Conservation (phyloP, 2,113 vertebrate genomes). For the Corydoras sp. region DNA sequence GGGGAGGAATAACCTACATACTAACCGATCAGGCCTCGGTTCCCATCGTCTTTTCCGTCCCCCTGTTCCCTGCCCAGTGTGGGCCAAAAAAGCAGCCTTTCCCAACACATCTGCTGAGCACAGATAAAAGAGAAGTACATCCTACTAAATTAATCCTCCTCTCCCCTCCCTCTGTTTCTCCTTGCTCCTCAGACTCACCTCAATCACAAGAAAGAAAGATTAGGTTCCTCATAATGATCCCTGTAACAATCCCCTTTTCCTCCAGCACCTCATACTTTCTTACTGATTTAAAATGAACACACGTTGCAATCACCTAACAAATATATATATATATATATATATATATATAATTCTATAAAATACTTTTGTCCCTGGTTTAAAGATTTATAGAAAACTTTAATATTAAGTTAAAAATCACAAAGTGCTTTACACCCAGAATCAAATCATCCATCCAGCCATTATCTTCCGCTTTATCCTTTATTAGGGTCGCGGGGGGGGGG, state of each 20-base stretch:
- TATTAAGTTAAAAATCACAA: too few species aligned
- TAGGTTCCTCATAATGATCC: slow-evolving; percentile 24
- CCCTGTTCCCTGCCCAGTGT: slow-evolving; percentile 28
- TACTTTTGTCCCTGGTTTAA: too few species aligned
- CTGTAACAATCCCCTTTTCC: slow-evolving; percentile 28
- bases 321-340: too few species aligned
- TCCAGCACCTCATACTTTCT: slow-evolving; percentile 29
- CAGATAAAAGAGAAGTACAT: slow-evolving; percentile 40
- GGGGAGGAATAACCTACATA: slow-evolving; percentile 54
- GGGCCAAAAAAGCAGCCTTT: slow-evolving; percentile 35
- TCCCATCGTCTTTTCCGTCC: slow-evolving; percentile 14
- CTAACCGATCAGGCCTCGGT: slow-evolving; percentile 37
- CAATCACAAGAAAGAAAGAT: slow-evolving; percentile 22
- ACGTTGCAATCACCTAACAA: too few species aligned
- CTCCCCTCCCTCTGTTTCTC: slow-evolving; percentile 21
- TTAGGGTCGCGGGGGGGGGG: too few species aligned
- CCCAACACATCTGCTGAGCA: slow-evolving; percentile 32
- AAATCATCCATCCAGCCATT: too few species aligned
- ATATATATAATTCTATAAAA: too few species aligned
- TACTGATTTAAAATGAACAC: background rate
- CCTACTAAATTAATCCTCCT: slow-evolving; percentile 28
- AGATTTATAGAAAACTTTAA: too few species aligned
- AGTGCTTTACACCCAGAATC: too few species aligned
- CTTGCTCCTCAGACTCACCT: slow-evolving; percentile 24
- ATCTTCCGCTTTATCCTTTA: too few species aligned